Evolutionary conservation across 2,797 vertebrate genomes (phyloP).

Genomic region (Apodemus agrarius): DNA sequence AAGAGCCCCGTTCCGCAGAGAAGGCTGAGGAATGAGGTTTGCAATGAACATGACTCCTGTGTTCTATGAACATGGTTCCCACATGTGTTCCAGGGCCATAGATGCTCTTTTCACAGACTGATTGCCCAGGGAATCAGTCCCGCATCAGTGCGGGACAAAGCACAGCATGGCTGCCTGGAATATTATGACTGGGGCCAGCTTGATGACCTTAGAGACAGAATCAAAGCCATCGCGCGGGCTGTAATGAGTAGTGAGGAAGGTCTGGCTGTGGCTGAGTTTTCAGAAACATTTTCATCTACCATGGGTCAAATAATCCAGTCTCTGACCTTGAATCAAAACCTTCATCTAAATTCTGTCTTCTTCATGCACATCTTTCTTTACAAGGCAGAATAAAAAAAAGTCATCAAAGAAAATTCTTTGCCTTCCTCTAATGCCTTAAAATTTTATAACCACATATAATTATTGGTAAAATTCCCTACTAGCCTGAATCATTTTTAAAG

Average conservation of each 20-base stretch:
- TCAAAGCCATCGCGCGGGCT: slow-evolving; percentile 12
- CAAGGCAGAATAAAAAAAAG: slow-evolving; percentile 46
- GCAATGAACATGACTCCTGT: neutral
- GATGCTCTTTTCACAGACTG: neutral
- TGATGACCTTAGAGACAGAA: neutral
- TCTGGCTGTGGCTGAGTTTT: neutral
- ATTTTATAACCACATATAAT: slow-evolving; percentile 48
- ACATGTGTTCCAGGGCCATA: neutral
- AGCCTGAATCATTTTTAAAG: slow-evolving; percentile 34
- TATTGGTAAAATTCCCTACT: slow-evolving; percentile 7
- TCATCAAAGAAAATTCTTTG: slow-evolving; percentile 53
- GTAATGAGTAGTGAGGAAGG: neutral
- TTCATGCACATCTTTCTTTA: slow-evolving; percentile 39
- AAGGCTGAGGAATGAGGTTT: neutral
- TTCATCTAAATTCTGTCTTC: slow-evolving; percentile 59
- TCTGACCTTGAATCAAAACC: slow-evolving; percentile 45
- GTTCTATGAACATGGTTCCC: neutral
- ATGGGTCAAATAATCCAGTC: slow-evolving; percentile 52
- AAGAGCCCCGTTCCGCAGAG: neutral
- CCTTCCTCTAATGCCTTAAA: slow-evolving; percentile 49
- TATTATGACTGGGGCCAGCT: neutral
- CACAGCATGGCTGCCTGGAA: neutral
- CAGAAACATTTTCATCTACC: slow-evolving; percentile 53
- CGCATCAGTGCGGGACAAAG: neutral
- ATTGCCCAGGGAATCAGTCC: neutral